Base-by-base conservation (phyloP, 92 coral and sea anemone genomes). In the Zoanthus solanderi region DNA sequence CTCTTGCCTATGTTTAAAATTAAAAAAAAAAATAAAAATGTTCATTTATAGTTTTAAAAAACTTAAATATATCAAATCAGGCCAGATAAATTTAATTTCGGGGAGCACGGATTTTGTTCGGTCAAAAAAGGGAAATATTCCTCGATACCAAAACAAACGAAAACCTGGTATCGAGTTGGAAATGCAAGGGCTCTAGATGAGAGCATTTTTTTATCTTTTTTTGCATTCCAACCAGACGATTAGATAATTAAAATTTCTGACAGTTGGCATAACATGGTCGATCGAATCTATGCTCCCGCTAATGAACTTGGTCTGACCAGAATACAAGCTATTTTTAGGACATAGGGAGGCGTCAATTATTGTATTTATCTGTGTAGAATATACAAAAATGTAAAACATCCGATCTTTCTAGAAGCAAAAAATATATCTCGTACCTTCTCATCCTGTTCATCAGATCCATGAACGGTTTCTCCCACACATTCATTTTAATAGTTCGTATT, bases 401-500 rank as follows among this genome's bases (percentile, higher is more conserved):
- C 12, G 60, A 54, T 10, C 0, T 9, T 54, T 54, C 12, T 54
- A 4, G 3, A 9, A 9, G 60, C 15, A 4, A 7, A 54, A 9
- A 2, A 5, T 7, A 6, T 15, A 32, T 9, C 29, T 30, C 87
- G 79, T 79, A 79, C 94, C 78, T 91, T 84, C 96, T 86, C 52
- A 87, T 87, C 46, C 91, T 92, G 16, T 87, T 80, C 4, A 90
- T 93, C 74, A 86, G 83, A 61, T 89, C 92, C 80, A 83, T 89
- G 61, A 93, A 95, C 31, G 90, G 83, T 90, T 95, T 89, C 65
- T 95, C 98, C 98, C 98, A 95, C 32, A 92, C 90, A 77, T 95
- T 95, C 98, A 95, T 95, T 87, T 95, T 95, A 10, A 95, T 89
- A 30, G 90, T 81, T n/a, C 94, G 92, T 50, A 95, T 88, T 71